Evolutionary conservation across 2,888 invertebrate species (phyloP), one percentile per base, ranked within the genome.

Genomic region (Caenorhabditis sulstoni): DNA sequence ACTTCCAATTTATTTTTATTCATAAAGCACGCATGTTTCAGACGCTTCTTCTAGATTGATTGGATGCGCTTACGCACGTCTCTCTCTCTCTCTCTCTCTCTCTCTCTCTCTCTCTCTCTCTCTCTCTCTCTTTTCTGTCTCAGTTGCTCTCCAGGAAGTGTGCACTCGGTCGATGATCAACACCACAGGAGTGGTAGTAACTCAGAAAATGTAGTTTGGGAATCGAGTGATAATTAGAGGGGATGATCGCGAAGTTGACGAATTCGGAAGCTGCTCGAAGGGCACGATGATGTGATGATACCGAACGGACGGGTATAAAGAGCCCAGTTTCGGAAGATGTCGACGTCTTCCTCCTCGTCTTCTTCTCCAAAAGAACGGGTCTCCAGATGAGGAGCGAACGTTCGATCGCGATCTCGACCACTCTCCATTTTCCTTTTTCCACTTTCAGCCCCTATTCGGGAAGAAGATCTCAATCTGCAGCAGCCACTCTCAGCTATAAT

Each of bases 1-100:
- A 29, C 29, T 41, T 37, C 55, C 53, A 70, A 62, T 70, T 70
- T 70, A 70, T 70, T 70, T 62, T 70, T 70, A 70, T 70, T 70
- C 55, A 62, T 70, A 61, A 62, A 70, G 55, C 53, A 18, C 35
- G 35, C 37, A 70, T 47, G 70, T 70, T 70, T 70, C 70, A 70
- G 70, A 61, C 9, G 50, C 23, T n/a, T n/a, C n/a, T n/a, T n/a
- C 5, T 59, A n/a, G 29, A 55, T 45, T 29, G 35, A 45, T 65
- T 65, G 7, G 66, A 16, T 52, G 20, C 23, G 64, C 41, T 64
- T 64, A 64, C 57, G 66, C 57, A 58, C 47, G 23, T 49, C 53
- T 61, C 50, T 8, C 14, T 7, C 22, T 23, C 29, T 23, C 22
- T 16, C 37, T 12, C 47, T 44, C 39, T 49, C 20, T 29, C 53